These are phyloP conservation scores for Rhabdophis nuchalis DNA, from an alignment of 2,797 vertebrate genomes.

Conservation along the genomic window DNA sequence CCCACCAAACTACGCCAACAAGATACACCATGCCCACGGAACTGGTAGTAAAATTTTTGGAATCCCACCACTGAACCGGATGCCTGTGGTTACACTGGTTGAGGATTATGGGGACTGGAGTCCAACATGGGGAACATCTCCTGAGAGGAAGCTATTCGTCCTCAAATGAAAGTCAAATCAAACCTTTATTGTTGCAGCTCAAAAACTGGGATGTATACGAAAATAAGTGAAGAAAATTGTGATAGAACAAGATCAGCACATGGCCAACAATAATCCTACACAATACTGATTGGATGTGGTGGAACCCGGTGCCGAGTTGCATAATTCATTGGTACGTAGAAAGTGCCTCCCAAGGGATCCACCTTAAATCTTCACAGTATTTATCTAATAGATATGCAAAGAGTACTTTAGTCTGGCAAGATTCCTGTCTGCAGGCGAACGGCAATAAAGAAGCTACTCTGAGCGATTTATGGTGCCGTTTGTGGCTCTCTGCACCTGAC, in stretches of 20 bases:
- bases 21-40: too few species aligned
- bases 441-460: background rate
- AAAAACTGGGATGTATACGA: background rate
- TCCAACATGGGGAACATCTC: background rate
- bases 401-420: background rate
- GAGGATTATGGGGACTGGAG: background rate
- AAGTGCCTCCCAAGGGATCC: background rate
- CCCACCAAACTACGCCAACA: too few species aligned
- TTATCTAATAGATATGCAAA: background rate
- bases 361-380: background rate
- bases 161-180: background rate
- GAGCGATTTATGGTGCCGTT: background rate
- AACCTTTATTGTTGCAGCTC: background rate
- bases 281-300: background rate
- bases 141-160: background rate
- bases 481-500: background rate
- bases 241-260: background rate
- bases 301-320: background rate
- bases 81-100: background rate
- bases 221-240: background rate
- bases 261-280: background rate
- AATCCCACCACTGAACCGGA: background rate
- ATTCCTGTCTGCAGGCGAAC: background rate
- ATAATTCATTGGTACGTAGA: background rate
- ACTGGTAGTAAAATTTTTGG: too few species aligned